phyloP scores from a whole-genome alignment of 1,140 invertebrate species.

The Sminthurides bifidus region DNA sequence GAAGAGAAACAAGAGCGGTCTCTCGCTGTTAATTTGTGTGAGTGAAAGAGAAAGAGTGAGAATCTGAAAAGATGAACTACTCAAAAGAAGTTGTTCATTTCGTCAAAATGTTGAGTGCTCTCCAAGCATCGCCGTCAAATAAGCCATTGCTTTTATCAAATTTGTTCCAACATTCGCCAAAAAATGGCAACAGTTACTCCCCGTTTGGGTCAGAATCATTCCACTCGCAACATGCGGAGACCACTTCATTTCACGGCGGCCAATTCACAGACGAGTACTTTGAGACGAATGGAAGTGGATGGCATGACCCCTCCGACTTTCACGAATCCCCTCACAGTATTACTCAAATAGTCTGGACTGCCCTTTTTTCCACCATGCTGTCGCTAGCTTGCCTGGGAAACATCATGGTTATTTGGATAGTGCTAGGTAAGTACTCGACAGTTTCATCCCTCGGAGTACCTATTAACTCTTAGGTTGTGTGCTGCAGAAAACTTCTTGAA shows the following conservation, averaged over 20 bases:
- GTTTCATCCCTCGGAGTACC: conserved; percentile 33
- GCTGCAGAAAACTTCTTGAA: neutral
- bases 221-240: no score
- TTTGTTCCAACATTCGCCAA: neutral
- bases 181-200: no score
- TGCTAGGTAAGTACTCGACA: conserved; percentile 34
- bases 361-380: conserved; percentile 37
- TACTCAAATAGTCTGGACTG: conserved; percentile 30
- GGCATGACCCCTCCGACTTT: neutral
- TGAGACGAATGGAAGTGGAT: neutral
- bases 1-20: no score
- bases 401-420: conserved; percentile 44
- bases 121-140: neutral
- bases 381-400: conserved; percentile 42
- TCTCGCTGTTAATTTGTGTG: no score
- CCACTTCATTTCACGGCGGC: neutral
- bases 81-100: conserved; percentile 1
- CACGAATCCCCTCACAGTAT: neutral
- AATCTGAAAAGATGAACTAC: conserved; percentile 3
- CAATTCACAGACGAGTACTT: neutral
- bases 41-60: no score
- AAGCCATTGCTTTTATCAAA: neutral
- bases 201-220: no score
- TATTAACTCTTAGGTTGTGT: neutral
- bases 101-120: neutral